A percentile compares a stretch with the other conserved stretches of the same genome.
Evolutionary conservation across 2,888 invertebrate species (phyloP).

Genomic region (Eugnorisma glareosa): DNA sequence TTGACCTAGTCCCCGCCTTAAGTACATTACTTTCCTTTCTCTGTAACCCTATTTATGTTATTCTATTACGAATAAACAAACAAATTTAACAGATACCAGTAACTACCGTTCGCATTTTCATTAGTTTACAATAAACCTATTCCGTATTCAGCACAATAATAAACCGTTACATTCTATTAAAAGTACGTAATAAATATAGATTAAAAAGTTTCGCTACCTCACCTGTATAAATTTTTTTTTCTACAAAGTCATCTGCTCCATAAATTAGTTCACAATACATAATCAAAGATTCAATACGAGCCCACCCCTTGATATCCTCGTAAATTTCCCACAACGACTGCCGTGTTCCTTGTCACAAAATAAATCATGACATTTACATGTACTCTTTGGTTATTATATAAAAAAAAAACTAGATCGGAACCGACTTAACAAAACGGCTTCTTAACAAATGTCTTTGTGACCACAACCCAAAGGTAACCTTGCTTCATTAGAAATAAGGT

Average conservation of each 20-base stretch:
- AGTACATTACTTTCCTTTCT: constrained; percentile 14
- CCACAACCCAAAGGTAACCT: constrained; percentile 42
- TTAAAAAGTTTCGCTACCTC: constrained; percentile 58
- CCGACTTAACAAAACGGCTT: constrained; percentile 65
- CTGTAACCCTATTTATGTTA: constrained; percentile 29
- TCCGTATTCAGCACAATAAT: constrained; percentile 27
- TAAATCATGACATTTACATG: constrained; percentile 87
- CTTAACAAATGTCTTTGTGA: constrained; percentile 64
- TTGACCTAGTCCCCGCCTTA: constrained; percentile 12
- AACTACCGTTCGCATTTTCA: constrained; percentile 25
- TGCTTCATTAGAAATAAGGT: constrained; percentile 41
- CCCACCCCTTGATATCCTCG: constrained; percentile 85
- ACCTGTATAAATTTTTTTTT: constrained; percentile 59
- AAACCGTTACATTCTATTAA: constrained; percentile 49
- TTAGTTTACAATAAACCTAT: constrained; percentile 38
- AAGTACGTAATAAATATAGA: constrained; percentile 57
- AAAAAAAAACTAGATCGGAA: constrained; percentile 85
- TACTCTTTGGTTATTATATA: constrained; percentile 64
- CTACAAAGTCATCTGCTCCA: constrained; percentile 70
- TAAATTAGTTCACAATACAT: constrained; percentile 77
- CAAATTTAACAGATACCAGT: not conserved
- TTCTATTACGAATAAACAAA: constrained; percentile 18
- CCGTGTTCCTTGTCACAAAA: constrained; percentile 86
- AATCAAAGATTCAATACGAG: constrained; percentile 76
- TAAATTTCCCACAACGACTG: constrained; percentile 88